Base-by-base conservation (phyloP, 92 coral and sea anemone genomes). In the Diadumene lineata region DNA sequence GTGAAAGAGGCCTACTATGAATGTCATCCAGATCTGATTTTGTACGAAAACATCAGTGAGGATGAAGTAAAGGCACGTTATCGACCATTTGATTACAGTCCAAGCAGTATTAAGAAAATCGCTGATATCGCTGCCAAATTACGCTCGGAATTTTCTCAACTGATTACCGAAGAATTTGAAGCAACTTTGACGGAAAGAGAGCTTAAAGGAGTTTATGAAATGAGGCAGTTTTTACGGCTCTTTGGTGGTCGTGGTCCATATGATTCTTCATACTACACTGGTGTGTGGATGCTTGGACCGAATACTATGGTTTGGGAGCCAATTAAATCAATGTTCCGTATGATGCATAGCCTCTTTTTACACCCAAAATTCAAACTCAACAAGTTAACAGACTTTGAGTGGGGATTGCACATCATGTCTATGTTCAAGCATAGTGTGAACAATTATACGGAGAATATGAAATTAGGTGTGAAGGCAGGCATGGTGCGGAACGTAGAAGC, bases 221-320 rank as follows among this genome's bases (percentile, higher is more conserved):
- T 72, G 28, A 84, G 71, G n/a, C 86, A 80, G 3, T 72, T 94
- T 56, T 65, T 92, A 50, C 71, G 63, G 22, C 84, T 82, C 50
- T 84, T 92, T 57, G 85, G 85, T 0, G 74, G 74, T 73, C 4
- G 3, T 6, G 84, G 81, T 4, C 97, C 98, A 0, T 94, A 81
- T 34, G 89, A 84, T 33, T 68, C 84, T 10, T 79, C 87, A 58
- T 94, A 92, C 76, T 94, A 92, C 62, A 75, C 83, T 11, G 98
- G 98, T 0, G 97, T 88, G 66, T 94, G 94, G 94, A 79, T 94
- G 84, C 50, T 94, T 22, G 98, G 92, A 2, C 92, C 92, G 7
- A 92, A 92, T 78, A 82, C 71, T 28, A 89, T 87, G 60, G 87
- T 86, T 23, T 94, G 97, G 97, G 91, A 94, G 67, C 88, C 97